phyloP scores from a whole-genome alignment of 2,888 invertebrate species.

The Tenthredo distinguenda region DNA sequence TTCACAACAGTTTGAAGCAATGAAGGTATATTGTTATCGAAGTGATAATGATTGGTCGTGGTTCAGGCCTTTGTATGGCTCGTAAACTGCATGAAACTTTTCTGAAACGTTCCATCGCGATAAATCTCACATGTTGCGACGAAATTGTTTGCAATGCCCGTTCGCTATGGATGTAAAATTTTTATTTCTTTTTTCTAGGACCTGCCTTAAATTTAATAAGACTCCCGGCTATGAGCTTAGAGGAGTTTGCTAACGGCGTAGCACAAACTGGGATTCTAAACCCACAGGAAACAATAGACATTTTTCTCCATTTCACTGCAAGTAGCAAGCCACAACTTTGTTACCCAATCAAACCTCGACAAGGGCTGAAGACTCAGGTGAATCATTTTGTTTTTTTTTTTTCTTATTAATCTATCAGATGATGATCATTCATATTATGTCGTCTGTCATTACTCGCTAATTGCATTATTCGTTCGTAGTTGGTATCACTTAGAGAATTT shows the following conservation, averaged over 20 bases:
- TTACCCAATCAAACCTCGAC: slow-evolving; percentile 90
- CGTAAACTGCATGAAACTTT: slow-evolving; percentile 44
- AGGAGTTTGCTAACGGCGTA: slow-evolving; percentile 96
- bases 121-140: background rate
- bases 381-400: slow-evolving; percentile 54
- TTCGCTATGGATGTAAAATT: slow-evolving; percentile 21
- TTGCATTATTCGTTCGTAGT: background rate
- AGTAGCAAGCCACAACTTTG: slow-evolving; percentile 90
- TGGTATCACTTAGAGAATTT: slow-evolving; percentile 26
- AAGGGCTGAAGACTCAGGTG: slow-evolving; percentile 94
- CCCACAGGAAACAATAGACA: slow-evolving; percentile 95
- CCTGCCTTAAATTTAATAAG: slow-evolving; percentile 90
- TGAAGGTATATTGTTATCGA: slow-evolving; percentile 12
- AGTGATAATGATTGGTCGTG: slow-evolving; percentile 46
- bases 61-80: background rate
- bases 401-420: background rate
- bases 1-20: slow-evolving; percentile 8
- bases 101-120: slow-evolving; percentile 48
- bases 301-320: slow-evolving; percentile 97
- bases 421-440: slow-evolving; percentile 14
- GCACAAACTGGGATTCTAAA: slow-evolving; percentile 96
- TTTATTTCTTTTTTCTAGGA: slow-evolving; percentile 67
- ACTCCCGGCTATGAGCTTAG: slow-evolving; percentile 96
- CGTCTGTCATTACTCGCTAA: slow-evolving; percentile 15
- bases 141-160: background rate